These are phyloP conservation scores for Ypsolopha scabrella DNA, from an alignment of 2,888 invertebrate genomes.

Conservation along the genomic window DNA sequence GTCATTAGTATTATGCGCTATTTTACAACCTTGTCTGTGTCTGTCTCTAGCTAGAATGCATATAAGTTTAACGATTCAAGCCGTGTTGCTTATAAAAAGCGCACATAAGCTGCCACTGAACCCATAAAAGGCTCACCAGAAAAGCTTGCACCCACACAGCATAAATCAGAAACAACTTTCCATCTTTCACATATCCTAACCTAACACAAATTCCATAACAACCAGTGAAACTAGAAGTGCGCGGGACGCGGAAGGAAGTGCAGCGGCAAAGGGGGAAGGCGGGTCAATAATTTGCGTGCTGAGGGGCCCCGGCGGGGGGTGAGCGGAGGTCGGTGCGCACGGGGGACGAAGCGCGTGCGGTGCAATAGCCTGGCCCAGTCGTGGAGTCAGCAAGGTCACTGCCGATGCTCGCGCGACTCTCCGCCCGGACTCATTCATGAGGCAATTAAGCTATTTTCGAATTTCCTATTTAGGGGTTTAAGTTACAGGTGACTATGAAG, in stretches of 20 bases:
- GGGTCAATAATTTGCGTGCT: conserved; percentile 55
- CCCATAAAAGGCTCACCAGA: background rate
- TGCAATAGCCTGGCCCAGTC: conserved; percentile 47
- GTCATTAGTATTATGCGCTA: too few species aligned
- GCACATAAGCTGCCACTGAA: too few species aligned
- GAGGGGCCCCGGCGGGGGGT: conserved; percentile 14
- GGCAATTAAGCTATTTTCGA: conserved; percentile 4
- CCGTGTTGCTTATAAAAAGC: too few species aligned
- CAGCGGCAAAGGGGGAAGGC: conserved; percentile 22
- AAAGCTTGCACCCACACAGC: background rate
- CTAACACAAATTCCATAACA: conserved; percentile 8
- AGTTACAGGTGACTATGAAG: too few species aligned
- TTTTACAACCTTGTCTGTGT: too few species aligned
- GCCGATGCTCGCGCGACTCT: conserved; percentile 39
- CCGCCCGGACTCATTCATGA: conserved; percentile 38
- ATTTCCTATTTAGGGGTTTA: background rate
- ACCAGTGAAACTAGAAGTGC: conserved; percentile 18
- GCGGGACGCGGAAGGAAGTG: conserved; percentile 44
- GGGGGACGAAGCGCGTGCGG: conserved; percentile 21
- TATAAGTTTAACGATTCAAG: too few species aligned
- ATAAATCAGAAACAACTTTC: background rate
- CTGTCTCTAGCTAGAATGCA: too few species aligned
- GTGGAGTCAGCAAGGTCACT: conserved; percentile 52
- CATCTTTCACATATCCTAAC: conserved; percentile 7
- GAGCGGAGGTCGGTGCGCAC: conserved; percentile 8